These are phyloP conservation scores for Pyrocephalus nanus DNA, from an alignment of 2,797 vertebrate species.

Conservation along the genomic window DNA sequence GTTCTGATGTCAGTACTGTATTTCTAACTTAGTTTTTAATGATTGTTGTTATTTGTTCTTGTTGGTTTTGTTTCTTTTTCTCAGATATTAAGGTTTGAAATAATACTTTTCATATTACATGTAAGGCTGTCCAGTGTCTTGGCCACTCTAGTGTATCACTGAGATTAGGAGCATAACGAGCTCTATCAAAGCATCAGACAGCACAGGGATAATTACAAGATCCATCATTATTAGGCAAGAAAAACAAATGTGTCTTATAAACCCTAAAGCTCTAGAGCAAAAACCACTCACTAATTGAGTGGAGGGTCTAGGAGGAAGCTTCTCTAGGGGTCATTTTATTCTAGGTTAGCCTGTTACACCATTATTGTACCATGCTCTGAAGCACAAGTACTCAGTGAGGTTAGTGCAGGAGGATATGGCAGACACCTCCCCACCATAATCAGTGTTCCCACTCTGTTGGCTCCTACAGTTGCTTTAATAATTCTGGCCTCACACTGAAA, in stretches of 20 bases:
- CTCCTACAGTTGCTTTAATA: neutral
- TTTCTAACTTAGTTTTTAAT: neutral
- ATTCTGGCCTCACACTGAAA: neutral
- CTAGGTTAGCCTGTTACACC: neutral
- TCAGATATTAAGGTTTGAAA: neutral
- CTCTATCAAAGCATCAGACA: neutral
- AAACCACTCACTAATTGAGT: neutral
- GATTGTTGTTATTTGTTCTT: neutral
- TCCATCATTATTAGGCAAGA: conserved; percentile 10
- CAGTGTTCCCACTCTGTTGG: neutral
- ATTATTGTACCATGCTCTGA: neutral
- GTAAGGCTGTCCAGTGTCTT: neutral
- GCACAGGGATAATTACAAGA: conserved; percentile 16
- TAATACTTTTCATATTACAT: neutral
- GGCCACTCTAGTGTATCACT: neutral
- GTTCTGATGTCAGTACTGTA: neutral
- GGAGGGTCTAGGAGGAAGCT: neutral
- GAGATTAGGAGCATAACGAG: conserved; percentile 1
- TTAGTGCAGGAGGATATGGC: neutral
- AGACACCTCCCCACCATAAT: neutral
- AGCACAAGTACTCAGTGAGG: neutral
- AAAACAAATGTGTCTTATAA: conserved; percentile 39
- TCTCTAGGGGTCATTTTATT: neutral
- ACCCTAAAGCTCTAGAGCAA: conserved; percentile 18
- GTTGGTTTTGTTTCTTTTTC: neutral